Percentiles rank a stretch among this genome's conserved stretches.
Evolutionary conservation across 2,113 vertebrate species (phyloP).

Genomic region (Cottus gobio): DNA sequence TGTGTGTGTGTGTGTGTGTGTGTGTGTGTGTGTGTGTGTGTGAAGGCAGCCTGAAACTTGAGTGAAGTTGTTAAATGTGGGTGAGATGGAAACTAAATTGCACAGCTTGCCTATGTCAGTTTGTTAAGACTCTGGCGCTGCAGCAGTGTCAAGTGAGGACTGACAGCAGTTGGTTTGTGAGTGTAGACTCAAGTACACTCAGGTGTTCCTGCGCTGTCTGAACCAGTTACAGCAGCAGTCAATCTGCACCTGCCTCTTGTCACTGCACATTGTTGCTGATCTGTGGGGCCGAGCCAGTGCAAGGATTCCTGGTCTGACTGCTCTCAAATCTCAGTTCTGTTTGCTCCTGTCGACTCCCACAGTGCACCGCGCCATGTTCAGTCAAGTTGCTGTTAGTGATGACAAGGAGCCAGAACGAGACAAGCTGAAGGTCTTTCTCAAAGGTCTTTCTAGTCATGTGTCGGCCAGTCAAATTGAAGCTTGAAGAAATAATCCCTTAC

Average conservation of each 20-base stretch:
- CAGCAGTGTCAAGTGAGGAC: constrained; percentile 45
- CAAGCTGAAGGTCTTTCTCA: constrained; percentile 19
- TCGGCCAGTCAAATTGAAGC: background rate
- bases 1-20: constrained; percentile 7
- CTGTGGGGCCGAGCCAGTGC: constrained; percentile 30
- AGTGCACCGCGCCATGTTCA: constrained; percentile 7
- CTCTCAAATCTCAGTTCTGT: constrained; percentile 35
- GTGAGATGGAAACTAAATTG: constrained; percentile 48
- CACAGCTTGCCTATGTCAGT: constrained; percentile 63
- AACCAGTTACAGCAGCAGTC: constrained; percentile 65
- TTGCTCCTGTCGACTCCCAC: constrained; percentile 20
- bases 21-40: constrained; percentile 17
- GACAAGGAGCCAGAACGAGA: constrained; percentile 22
- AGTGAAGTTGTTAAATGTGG: constrained; percentile 33
- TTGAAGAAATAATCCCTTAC: background rate
- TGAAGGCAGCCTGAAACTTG: constrained; percentile 9
- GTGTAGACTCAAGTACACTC: constrained; percentile 47
- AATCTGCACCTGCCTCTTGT: constrained; percentile 61
- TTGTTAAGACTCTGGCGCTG: constrained; percentile 30
- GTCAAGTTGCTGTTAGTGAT: constrained; percentile 15
- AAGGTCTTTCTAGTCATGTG: background rate
- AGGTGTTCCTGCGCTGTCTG: constrained; percentile 61
- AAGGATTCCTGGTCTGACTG: constrained; percentile 47
- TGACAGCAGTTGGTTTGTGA: constrained; percentile 60
- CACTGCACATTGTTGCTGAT: constrained; percentile 65